These are phyloP conservation scores for Solenodon paradoxus DNA, from an alignment of 2,113 vertebrate genomes.

Conservation along the genomic window DNA sequence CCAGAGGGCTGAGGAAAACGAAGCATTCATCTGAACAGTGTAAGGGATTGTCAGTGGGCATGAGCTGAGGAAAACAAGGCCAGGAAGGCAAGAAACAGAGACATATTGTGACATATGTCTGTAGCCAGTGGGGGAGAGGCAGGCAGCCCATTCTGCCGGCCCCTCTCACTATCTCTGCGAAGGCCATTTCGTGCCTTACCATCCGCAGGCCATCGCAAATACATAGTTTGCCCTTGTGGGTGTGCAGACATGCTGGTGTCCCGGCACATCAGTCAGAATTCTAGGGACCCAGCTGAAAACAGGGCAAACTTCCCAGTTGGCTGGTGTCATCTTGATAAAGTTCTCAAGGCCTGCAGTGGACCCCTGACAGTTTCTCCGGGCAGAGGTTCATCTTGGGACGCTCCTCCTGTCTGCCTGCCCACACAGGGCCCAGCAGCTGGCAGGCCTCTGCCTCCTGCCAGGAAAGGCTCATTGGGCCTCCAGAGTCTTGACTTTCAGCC, in stretches of 20 bases:
- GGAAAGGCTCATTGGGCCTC: background rate
- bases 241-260: background rate
- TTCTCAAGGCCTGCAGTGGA: background rate
- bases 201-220: background rate
- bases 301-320: background rate
- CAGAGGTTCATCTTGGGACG: constrained; percentile 33
- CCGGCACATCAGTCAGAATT: background rate
- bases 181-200: background rate
- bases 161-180: background rate
- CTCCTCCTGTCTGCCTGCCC: background rate
- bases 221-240: rapidly evolving
- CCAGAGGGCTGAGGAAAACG: background rate
- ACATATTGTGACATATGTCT: rapidly evolving
- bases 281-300: background rate
- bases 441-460: constrained; percentile 8
- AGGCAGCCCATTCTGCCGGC: rapidly evolving
- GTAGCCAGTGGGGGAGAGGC: background rate
- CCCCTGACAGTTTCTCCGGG: constrained; percentile 31
- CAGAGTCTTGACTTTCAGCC: constrained; percentile 42
- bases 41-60: background rate
- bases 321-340: constrained; percentile 43
- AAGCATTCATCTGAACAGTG: background rate
- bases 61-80: background rate
- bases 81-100: background rate
- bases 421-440: background rate